Evolutionary conservation across 2,888 invertebrate species (phyloP), one percentile per base, ranked within the genome.

Genomic region (Deilephila elpenor): DNA sequence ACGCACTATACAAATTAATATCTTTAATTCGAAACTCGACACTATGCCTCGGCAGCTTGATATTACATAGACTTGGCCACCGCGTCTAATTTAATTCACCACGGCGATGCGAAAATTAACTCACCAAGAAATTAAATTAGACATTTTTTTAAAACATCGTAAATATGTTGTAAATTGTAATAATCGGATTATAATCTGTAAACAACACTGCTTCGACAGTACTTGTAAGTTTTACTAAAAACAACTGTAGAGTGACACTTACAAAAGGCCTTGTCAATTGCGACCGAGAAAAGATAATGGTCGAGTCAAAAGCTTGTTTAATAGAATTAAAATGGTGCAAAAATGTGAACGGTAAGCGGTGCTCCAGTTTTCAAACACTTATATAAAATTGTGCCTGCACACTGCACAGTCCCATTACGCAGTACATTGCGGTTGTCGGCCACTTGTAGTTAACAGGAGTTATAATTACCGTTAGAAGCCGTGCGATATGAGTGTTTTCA

Each of bases 351-450:
- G 67, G 67, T 51, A 67, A 51, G 51, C 25, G 20, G 44, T 67
- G 67, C 25, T 67, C 67, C 25, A 67, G 67, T 67, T 67, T 67
- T 51, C 67, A 51, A 67, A 67, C 67, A 67, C 67, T 67, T 64
- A 17, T 60, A 67, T 67, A 25, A 67, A 67, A 67, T 67, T 20
- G 44, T 44, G 64, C 7, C n/a, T 44, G 37, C 44, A 6, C 67
- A 25, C n/a, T 44, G 37, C 44, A 17, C 67, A 44, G 25, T 51
- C 14, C 25, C 44, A 67, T 67, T 44, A 67, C 67, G 67, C 67
- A 67, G 17, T 67, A 67, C 51, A 44, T 67, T 67, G 67, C 67
- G 67, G 67, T 67, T 44, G 25, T 44, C 67, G 67, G 17, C 44
- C 67, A 51, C 67, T 51, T 67, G 67, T 67, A 51, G 67, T 67